phyloP scores from a whole-genome alignment of 1,140 invertebrate genomes.

The Dendroctonus valens region DNA sequence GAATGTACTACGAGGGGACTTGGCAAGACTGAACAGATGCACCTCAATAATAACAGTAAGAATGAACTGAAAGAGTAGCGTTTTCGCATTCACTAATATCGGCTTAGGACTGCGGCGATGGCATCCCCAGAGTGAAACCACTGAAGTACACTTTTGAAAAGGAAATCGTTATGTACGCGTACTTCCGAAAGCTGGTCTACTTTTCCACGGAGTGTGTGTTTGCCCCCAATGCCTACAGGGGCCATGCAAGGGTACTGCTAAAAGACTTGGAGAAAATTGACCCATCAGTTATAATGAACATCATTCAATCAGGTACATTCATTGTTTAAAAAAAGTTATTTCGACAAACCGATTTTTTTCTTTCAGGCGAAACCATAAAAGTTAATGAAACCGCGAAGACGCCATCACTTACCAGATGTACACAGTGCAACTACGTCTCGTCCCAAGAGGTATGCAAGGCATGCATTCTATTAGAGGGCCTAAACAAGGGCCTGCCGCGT shows the following conservation, averaged over 20 bases:
- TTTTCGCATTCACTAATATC: neutral
- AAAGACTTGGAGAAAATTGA: slow-evolving; percentile 96
- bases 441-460: slow-evolving; percentile 97
- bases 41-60: slow-evolving; percentile 83
- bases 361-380: slow-evolving; percentile 79
- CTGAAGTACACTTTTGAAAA: slow-evolving; percentile 99
- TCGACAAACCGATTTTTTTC: neutral
- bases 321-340: neutral
- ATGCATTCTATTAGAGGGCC: slow-evolving; percentile 91
- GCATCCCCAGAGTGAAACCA: slow-evolving; percentile 92
- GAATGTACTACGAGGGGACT: slow-evolving; percentile 97
- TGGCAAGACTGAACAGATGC: slow-evolving; percentile 88
- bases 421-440: slow-evolving; percentile 90
- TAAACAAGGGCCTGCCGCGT: slow-evolving; percentile 89
- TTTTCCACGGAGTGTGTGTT: slow-evolving; percentile 99
- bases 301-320: slow-evolving; percentile 86
- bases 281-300: slow-evolving; percentile 93
- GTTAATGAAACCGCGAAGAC: slow-evolving; percentile 80
- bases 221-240: slow-evolving; percentile 97
- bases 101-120: slow-evolving; percentile 69
- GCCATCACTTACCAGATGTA: slow-evolving; percentile 78
- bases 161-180: slow-evolving; percentile 99
- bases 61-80: neutral
- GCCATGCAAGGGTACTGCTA: slow-evolving; percentile 86
- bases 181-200: slow-evolving; percentile 96